phyloP scores from a whole-genome alignment of 2,113 vertebrate genomes.

The Tenrec ecaudatus region DNA sequence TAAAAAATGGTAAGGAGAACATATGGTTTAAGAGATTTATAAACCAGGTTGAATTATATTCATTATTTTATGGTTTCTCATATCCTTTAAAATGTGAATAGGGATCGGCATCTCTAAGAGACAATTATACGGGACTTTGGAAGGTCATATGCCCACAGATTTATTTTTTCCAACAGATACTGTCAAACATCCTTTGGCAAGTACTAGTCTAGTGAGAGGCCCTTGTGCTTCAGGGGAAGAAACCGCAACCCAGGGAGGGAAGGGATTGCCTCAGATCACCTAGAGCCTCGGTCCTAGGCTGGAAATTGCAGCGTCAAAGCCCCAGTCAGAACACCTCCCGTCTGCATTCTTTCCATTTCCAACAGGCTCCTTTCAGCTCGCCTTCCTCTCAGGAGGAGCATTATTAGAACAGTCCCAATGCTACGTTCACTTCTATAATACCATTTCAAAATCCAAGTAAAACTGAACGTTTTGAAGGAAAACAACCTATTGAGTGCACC shows the following conservation, averaged over 20 bases:
- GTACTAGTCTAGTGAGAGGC: background rate
- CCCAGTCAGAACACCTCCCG: no score
- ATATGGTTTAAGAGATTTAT: background rate
- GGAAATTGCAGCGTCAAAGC: background rate
- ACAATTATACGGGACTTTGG: background rate
- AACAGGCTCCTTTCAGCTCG: background rate
- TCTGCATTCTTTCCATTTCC: background rate
- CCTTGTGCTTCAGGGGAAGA: background rate
- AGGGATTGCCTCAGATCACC: no score
- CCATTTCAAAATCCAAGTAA: background rate
- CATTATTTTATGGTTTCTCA: slow-evolving; percentile 12
- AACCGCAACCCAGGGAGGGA: background rate
- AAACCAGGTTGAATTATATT: slow-evolving; percentile 13
- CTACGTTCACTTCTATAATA: background rate
- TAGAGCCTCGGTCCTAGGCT: no score
- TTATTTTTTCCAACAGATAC: background rate
- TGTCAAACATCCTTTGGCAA: background rate
- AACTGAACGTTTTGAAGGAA: background rate
- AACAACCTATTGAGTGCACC: background rate
- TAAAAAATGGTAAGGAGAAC: background rate
- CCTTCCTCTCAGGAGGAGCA: background rate
- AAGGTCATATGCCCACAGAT: slow-evolving; percentile 18
- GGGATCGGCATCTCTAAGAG: background rate
- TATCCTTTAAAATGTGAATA: slow-evolving; percentile 10
- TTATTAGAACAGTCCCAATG: background rate